These are phyloP conservation scores for Danio albolineatus DNA, from an alignment of 2,797 vertebrate species.

Conservation along the genomic window DNA sequence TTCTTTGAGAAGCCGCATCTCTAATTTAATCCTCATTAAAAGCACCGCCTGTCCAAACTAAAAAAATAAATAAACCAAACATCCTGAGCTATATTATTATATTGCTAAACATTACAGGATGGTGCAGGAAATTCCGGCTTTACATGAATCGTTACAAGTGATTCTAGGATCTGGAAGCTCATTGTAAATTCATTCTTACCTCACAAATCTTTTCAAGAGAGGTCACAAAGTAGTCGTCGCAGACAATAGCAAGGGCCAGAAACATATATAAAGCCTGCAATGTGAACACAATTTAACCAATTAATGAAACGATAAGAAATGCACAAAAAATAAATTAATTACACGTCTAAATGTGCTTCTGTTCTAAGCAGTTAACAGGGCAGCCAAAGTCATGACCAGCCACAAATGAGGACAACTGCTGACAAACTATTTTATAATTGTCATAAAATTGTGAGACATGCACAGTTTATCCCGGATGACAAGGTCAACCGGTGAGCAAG, in stretches of 20 bases:
- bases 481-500: constrained; percentile 21
- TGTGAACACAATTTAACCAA: neutral
- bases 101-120: neutral
- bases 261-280: constrained; percentile 89
- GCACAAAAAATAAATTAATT: neutral
- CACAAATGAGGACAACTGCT: constrained; percentile 32
- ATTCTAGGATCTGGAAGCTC: neutral
- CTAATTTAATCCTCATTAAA: neutral
- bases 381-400: constrained; percentile 14
- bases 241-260: constrained; percentile 89
- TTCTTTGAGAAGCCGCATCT: neutral
- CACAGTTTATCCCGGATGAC: constrained; percentile 41
- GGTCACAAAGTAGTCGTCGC: constrained; percentile 90
- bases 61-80: neutral
- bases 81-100: neutral
- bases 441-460: constrained; percentile 51
- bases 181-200: constrained; percentile 71
- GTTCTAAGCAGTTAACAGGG: constrained; percentile 16
- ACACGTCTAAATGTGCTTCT: constrained; percentile 7
- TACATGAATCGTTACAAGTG: neutral
- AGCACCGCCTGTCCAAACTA: neutral
- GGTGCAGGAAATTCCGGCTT: neutral
- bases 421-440: constrained; percentile 51
- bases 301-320: neutral
- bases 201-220: constrained; percentile 91